Base-by-base conservation (phyloP, 2,113 vertebrate genomes). In the Speoplatyrhinus poulsoni region DNA sequence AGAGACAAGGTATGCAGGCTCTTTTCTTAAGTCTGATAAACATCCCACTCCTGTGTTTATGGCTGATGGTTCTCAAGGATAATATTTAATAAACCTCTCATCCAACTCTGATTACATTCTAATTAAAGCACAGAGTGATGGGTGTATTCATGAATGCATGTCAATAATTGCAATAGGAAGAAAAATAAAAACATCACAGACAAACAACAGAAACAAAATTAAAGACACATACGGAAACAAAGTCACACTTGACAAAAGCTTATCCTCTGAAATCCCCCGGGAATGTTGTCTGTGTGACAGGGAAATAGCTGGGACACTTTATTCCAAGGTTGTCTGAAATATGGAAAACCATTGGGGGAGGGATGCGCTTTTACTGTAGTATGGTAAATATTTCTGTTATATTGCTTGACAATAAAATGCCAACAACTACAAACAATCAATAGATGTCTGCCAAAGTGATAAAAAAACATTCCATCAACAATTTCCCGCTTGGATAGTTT, bases 31-130 rank as follows among this genome's bases (percentile, higher is more conserved):
- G 63, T 46, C 0, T 82, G 77, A 88, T 82, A 75, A 82, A 89
- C 82, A 72, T 72, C 76, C 76, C 76, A 36, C 82, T 80, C 72
- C 70, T 69, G 72, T 70, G 83, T 87, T 86, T 79, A 75, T 71
- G 69, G 80, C 79, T 85, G 84, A 88, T 74, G 67, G 70, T 75
- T 87, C 67, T 82, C 77, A 76, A 80, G 80, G 74, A 88, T 83
- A 77, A 81, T 70, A 87, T 88, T 88, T 88, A 89, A 89, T 89
- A 87, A 91, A 85, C 77, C 81, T 76, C 83, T 90, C 83, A 82
- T 84, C 83, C 74, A 89, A 71, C 84, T 76, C 80, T 86, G 82
- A 89, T 88, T 88, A 88, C 90, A 88, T 87, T 87, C 70, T 84
- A 89, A 91, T 89, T 90, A 89, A 85, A 84, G 84, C 52, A 75